These are phyloP conservation scores for Penaeus chinensis DNA, from an alignment of 1,140 invertebrate species.

Conservation along the genomic window DNA sequence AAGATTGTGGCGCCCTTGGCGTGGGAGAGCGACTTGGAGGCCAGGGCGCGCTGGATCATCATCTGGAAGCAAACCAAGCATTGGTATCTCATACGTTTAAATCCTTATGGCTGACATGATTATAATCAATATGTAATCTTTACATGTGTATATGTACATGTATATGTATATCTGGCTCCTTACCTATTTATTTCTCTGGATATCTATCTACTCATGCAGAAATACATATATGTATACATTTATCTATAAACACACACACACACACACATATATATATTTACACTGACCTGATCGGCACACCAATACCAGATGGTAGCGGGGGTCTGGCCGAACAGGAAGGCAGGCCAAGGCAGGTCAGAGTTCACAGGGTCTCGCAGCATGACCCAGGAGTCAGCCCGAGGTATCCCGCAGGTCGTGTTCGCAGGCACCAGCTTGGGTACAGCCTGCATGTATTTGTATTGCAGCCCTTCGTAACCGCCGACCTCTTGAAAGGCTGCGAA, in stretches of 20 bases:
- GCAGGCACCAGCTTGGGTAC: constrained; percentile 64
- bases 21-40: constrained; percentile 71
- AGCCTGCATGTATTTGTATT: constrained; percentile 69
- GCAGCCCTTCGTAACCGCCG: constrained; percentile 69
- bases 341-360: constrained; percentile 71
- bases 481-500: constrained; percentile 67
- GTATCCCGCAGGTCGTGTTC: constrained; percentile 64
- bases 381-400: constrained; percentile 66
- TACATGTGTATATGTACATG: too few species aligned
- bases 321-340: constrained; percentile 71
- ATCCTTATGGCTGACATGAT: too few species aligned
- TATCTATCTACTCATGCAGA: not conserved
- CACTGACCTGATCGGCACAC: constrained; percentile 71
- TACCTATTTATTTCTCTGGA: not conserved
- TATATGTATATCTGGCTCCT: not conserved
- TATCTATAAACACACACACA: not conserved
- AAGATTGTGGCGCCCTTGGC: constrained; percentile 72
- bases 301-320: constrained; percentile 72
- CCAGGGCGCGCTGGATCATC: constrained; percentile 72
- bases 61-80: constrained; percentile 66
- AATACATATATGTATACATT: not conserved
- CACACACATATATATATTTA: not conserved
- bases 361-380: constrained; percentile 67
- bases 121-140: too few species aligned
- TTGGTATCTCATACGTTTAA: too few species aligned